Evolutionary conservation across 2,888 invertebrate species (phyloP), one percentile per base, ranked within the genome.

Genomic region (Drosophila testacea): DNA sequence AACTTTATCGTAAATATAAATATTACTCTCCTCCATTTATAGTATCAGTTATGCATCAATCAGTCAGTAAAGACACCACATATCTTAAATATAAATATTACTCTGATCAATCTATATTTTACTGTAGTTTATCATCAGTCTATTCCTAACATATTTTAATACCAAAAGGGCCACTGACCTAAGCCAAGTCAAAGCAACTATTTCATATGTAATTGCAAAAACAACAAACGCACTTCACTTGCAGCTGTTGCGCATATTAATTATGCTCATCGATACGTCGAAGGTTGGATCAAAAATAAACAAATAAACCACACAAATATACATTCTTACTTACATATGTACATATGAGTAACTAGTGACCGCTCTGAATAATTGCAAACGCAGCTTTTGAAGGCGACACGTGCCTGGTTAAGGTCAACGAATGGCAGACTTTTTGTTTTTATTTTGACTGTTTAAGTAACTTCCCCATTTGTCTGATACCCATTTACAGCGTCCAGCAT

Each of bases 401-500:
- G 72, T 78, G 70, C 63, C 66, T 52, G 69, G 48, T n/a, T 62
- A 74, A 74, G 83, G 83, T 73, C 63, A 38, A 28, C 5, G 13
- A 47, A 32, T 22, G 36, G 28, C 11, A 32, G 32, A 13, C 41
- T 16, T 41, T 52, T 36, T n/a, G n/a, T n/a, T 56, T 56, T 2
- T 36, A 52, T 52, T 2, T 7, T 22, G n/a, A 41, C 13, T 41
- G 28, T n/a, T 22, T 30, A 16, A 36, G 4, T 22, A 22, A 56
- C 44, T 54, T 42, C 54, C 59, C 55, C 22, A 48, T 59, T n/a
- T 28, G 28, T 44, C 30, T 4, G 34, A 27, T 11, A 10, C 27
- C 22, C 36, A 32, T 10, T 6, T 13, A 27, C 10, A 83, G 83
- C 83, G 6, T 67, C 83, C 6, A 85, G 90, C 34, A 92, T 93